Base-by-base conservation (phyloP, 2,888 invertebrate genomes). In the Acleris laterana region DNA sequence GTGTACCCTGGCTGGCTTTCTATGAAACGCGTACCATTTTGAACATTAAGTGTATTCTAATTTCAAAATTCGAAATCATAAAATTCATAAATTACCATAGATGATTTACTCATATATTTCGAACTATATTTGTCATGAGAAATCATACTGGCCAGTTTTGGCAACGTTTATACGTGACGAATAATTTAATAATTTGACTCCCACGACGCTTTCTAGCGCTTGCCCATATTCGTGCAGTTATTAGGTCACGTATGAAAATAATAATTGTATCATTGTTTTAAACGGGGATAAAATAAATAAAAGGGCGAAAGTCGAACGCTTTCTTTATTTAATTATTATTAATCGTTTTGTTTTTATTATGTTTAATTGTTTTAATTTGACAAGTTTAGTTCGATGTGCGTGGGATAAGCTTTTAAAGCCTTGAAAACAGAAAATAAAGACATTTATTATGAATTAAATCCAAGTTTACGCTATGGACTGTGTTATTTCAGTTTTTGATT, bases 121-220 rank as follows among this genome's bases (percentile, higher is more conserved):
- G 13, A 1, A 17, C 38, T 48, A 48, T 17, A 53, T 53, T 53
- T 28, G 53, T 42, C 55, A 13, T 13, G 55, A 42, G 42, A 55
- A 42, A 55, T 53, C 57, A n/a, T 25, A 61, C 13, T n/a, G 28
- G 49, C 60, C 44, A 32, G 60, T 46, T 57, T 65, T 65, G 55
- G 55, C 50, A 50, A 50, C 20, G 50, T 44, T 44, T 60, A 63
- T 55, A 55, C 44, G 55, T 22, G 64, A 55, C 53, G 48, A 64
- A 64, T 64, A 60, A 42, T 55, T 59, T 42, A 53, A 64, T 59
- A 55, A 60, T 64, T 42, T 25, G 59, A 49, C 64, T 46, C 63
- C 63, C 49, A 64, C 60, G 6, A n/a, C 65, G 42, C 65, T 60
- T 60, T 60, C 65, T 50, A 60, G 42, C 50, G 17, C 44, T 50